phyloP scores from a whole-genome alignment of 1,140 invertebrate species.

The Polyergus mexicanus region DNA sequence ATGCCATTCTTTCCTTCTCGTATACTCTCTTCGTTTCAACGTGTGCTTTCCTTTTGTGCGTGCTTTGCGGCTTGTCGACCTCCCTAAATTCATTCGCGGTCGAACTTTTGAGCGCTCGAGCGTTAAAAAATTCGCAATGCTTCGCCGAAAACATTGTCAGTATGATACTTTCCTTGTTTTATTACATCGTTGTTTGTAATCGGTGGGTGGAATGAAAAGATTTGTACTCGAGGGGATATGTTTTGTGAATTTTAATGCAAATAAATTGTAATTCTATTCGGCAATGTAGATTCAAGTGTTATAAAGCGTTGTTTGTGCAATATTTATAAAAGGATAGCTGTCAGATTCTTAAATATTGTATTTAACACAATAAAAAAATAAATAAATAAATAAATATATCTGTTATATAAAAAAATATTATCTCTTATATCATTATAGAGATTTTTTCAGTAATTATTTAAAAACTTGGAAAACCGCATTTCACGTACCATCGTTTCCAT shows the following conservation, averaged over 20 bases:
- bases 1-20: slow-evolving; percentile 77
- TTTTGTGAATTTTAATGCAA: background rate
- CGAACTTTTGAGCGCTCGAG: slow-evolving; percentile 74
- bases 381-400: background rate
- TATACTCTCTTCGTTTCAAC: slow-evolving; percentile 70
- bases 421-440: background rate
- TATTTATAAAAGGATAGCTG: background rate
- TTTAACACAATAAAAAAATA: background rate
- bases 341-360: background rate
- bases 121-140: slow-evolving; percentile 48
- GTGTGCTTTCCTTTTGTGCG: slow-evolving; percentile 54
- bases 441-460: background rate
- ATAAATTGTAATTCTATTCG: slow-evolving; percentile 1
- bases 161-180: background rate
- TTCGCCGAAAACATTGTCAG: slow-evolving; percentile 13
- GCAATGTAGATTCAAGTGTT: background rate
- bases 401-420: background rate
- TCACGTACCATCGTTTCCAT: background rate
- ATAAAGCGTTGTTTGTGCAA: slow-evolving; percentile 32
- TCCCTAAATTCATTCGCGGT: slow-evolving; percentile 79
- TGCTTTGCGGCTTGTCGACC: slow-evolving; percentile 46
- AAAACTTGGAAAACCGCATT: background rate
- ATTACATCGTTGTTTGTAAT: slow-evolving; percentile 24
- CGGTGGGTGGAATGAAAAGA: background rate
- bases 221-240: slow-evolving; percentile 3